These are phyloP conservation scores for Alligator mississippiensis DNA, from an alignment of 2,113 vertebrate genomes.

Conservation along the genomic window DNA sequence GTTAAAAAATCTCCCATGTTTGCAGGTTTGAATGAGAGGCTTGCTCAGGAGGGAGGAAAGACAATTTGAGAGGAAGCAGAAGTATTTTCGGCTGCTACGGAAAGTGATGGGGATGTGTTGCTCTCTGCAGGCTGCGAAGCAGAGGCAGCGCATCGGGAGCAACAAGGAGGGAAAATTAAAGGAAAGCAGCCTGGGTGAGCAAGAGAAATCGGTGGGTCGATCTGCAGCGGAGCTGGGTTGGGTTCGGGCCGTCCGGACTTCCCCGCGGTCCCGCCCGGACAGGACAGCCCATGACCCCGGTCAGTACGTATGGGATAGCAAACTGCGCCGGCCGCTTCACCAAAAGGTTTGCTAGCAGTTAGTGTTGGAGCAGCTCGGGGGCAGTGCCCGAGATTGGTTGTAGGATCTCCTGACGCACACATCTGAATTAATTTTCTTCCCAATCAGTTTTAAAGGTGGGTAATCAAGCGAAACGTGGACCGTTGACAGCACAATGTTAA, in stretches of 20 bases:
- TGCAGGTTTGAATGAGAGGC: constrained; percentile 12
- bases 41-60: not conserved
- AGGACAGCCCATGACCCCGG: not conserved
- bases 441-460: constrained; percentile 62
- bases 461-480: constrained; percentile 58
- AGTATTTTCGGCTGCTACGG: not conserved
- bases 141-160: not conserved
- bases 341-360: constrained; percentile 39
- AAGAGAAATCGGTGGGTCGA: not conserved
- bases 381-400: constrained; percentile 25
- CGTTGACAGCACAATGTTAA: constrained; percentile 66
- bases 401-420: constrained; percentile 22
- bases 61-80: not conserved
- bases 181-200: not conserved
- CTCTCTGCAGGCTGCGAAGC: not conserved
- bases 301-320: not conserved
- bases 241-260: accelerated
- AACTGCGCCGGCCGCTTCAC: not conserved
- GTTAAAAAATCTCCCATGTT: not conserved
- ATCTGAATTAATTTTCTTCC: constrained; percentile 70
- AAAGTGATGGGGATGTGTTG: not conserved
- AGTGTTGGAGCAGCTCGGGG: constrained; percentile 48
- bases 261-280: not conserved
- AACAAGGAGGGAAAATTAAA: not conserved
- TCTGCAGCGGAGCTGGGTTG: not conserved